A percentile compares a stretch with the other conserved stretches of the same genome.
Evolutionary conservation across 2,888 invertebrate species (phyloP).

Genomic region (Andrena haemorrhoa): DNA sequence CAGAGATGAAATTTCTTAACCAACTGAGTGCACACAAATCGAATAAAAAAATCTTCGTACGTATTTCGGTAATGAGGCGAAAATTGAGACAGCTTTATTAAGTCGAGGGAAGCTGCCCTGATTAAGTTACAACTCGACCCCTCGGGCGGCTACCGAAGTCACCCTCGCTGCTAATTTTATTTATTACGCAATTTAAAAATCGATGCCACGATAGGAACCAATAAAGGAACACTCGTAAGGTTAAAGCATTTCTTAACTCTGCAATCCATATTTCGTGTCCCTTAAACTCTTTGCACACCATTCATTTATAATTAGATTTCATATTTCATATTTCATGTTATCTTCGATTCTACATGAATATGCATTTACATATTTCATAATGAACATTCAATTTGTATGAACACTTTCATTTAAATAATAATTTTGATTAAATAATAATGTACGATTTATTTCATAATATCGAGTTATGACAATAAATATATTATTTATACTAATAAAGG

Average conservation of each 20-base stretch:
- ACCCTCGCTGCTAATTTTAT: conserved; percentile 83
- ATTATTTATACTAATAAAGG: no score
- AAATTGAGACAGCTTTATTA: conserved; percentile 84
- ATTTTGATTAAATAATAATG: not conserved
- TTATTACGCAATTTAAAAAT: conserved; percentile 84
- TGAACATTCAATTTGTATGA: not conserved
- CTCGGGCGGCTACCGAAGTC: conserved; percentile 71
- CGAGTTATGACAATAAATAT: no score
- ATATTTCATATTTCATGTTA: not conserved
- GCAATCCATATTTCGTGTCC: not conserved
- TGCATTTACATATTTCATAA: not conserved
- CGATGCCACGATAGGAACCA: conserved; percentile 77
- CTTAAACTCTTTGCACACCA: not conserved
- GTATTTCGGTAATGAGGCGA: conserved; percentile 82
- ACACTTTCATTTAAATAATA: not conserved
- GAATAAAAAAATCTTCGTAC: conserved; percentile 78
- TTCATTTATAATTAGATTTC: not conserved
- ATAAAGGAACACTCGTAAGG: conserved; percentile 57
- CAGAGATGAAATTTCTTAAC: conserved; percentile 28
- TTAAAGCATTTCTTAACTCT: conserved; percentile 11
- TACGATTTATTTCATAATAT: no score
- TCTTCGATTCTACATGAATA: not conserved
- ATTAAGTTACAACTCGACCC: conserved; percentile 81
- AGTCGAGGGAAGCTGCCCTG: conserved; percentile 82
- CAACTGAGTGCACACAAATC: conserved; percentile 65